Base-by-base conservation (phyloP, 2,797 vertebrate genomes). In the Lutjanus argentimaculatus region DNA sequence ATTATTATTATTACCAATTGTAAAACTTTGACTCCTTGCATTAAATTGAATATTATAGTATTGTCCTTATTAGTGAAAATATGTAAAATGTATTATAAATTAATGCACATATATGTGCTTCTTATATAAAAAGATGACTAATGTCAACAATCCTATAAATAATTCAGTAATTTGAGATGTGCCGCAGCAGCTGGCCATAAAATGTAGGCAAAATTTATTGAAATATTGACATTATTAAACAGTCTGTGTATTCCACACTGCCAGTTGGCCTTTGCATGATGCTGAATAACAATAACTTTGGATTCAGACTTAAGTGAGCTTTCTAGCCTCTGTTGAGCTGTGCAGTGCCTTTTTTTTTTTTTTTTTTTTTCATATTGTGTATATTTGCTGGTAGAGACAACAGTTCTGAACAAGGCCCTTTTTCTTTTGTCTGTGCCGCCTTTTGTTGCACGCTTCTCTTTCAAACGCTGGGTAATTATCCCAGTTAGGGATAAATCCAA, bases 401-500 rank as follows among this genome's bases (percentile, higher is more conserved):
- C 46, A 25, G 48, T 75, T 85, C 74, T 51, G 49, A 82, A 77
- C 19, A 63, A 69, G 52, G 48, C 45, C 30, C 15, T 62, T 53
- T 80, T 52, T 61, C 77, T 72, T 75, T 79, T 72, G 61, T 79
- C 43, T 83, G 8, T 8, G 14, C 61, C 77, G 67, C 67, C 57
- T 82, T 89, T 90, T 89, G 66, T 84, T 67, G 53, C 13, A 16
- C 17, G 16, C 63, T 72, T 72, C 53, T 81, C 76, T 81, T 82
- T 90, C 64, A 80, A 75, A 72, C 1, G 46, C 30, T 14, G 46
- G 72, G 68, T 87, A 92, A 95, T 91, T 88, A 92, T 90, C 81
- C 85, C 73, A 68, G 89, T 91, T 81, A 80, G 83, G 72, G 67
- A 79, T 71, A 74, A 84, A 87, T 85, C 78, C 73, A 81, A 88